Percentiles rank a stretch among this genome's conserved stretches.
These are phyloP conservation scores for Pseudococcus viburni DNA, from an alignment of 2,888 invertebrate genomes.

Conservation along the genomic window DNA sequence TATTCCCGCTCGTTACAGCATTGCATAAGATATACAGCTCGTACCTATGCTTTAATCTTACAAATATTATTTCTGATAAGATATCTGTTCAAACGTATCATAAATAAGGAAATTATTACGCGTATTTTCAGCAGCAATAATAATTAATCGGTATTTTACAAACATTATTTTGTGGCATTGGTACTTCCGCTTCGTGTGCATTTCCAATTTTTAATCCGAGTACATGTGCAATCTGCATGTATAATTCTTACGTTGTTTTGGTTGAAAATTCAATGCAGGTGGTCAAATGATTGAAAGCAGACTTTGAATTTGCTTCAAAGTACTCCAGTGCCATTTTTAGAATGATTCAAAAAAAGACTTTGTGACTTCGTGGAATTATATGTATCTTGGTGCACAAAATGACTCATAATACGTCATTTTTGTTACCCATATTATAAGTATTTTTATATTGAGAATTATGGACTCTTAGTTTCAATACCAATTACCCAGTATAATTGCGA, in stretches of 20 bases:
- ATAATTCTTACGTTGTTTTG: too few relatives aligned
- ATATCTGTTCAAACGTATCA: neutral
- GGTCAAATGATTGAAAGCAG: neutral
- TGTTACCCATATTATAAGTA: neutral
- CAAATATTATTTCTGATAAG: conserved; percentile 28
- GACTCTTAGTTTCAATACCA: neutral
- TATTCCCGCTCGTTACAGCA: neutral
- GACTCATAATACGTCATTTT: neutral
- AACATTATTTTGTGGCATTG: neutral
- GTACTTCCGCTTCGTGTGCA: neutral
- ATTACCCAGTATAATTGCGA: neutral
- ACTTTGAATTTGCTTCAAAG: neutral
- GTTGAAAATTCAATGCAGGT: too few relatives aligned
- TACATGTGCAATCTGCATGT: too few relatives aligned
- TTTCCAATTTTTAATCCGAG: neutral
- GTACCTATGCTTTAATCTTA: neutral
- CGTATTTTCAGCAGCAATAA: conserved; percentile 3
- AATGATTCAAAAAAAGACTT: conserved; percentile 13
- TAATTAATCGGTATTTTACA: neutral
- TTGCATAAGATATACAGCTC: neutral
- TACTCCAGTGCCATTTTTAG: neutral
- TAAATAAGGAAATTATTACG: conserved; percentile 41
- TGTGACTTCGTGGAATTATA: neutral
- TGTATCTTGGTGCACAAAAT: neutral
- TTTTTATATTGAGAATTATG: neutral